A percentile compares a stretch with the other conserved stretches of the same genome.
phyloP scores from a whole-genome alignment of 2,113 vertebrate species.

The Regulus satrapa region DNA sequence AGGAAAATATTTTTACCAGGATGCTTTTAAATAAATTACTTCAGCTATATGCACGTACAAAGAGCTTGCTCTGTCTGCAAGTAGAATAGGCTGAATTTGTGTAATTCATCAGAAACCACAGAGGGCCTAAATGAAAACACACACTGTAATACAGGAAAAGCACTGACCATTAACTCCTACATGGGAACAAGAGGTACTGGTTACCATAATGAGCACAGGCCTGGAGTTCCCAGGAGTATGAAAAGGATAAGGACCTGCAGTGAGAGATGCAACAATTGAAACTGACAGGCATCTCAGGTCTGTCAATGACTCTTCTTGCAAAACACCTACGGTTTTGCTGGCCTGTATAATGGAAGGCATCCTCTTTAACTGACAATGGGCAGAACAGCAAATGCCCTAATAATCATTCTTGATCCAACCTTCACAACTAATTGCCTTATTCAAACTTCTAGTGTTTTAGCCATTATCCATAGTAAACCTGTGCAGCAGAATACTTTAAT shows the following conservation, averaged over 20 bases:
- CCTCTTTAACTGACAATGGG: background rate
- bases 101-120: background rate
- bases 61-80: background rate
- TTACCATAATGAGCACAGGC: background rate
- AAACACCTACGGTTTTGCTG: background rate
- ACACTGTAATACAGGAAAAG: background rate
- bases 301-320: background rate
- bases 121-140: background rate
- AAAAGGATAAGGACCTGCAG: background rate
- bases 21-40: background rate
- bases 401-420: background rate
- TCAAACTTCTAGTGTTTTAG: background rate
- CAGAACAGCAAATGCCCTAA: background rate
- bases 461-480: background rate
- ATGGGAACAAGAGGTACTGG: background rate
- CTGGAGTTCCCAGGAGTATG: background rate
- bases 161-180: background rate
- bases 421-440: background rate
- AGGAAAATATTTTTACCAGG: background rate
- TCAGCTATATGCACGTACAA: background rate
- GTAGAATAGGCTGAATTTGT: background rate
- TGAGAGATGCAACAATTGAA: background rate
- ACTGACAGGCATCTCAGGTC: background rate
- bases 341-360: background rate
- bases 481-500: slow-evolving; percentile 14